A percentile compares a stretch with the other conserved stretches of the same genome.
These are phyloP conservation scores for Eira barbara DNA, from an alignment of 2,113 vertebrate species.

Conservation along the genomic window DNA sequence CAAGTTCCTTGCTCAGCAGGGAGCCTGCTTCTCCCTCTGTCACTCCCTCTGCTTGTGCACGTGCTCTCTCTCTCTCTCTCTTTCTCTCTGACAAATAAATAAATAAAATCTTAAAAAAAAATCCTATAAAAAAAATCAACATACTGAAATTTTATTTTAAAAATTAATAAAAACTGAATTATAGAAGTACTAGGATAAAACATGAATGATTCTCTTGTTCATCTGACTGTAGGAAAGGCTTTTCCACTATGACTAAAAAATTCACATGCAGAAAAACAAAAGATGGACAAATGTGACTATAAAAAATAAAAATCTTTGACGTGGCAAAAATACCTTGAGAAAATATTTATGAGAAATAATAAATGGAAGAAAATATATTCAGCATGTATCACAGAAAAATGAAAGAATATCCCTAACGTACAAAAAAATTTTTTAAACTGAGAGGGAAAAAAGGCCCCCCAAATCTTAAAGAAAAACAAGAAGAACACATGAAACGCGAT, in stretches of 20 bases:
- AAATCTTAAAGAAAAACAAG: not conserved
- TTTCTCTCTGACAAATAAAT: not conserved
- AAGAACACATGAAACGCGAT: not conserved
- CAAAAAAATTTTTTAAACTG: not conserved
- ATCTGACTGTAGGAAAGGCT: not conserved
- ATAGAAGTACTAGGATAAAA: not conserved
- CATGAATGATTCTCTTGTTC: not conserved
- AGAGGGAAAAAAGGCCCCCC: not conserved
- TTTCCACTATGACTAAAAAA: not conserved
- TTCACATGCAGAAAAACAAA: not conserved
- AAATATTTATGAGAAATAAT: not conserved
- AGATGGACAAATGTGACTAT: not conserved
- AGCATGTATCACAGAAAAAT: not conserved
- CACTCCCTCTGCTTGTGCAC: no score
- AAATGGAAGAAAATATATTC: not conserved
- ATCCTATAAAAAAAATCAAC: not conserved
- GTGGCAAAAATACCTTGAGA: not conserved
- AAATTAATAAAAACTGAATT: not conserved
- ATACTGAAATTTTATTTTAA: not conserved
- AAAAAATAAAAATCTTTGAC: constrained; percentile 1
- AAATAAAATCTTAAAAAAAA: not conserved
- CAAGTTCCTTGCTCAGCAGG: not conserved
- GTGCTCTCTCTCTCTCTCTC: not conserved
- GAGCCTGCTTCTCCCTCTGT: not conserved
- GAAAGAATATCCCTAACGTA: not conserved